A percentile compares a stretch with the other conserved stretches of the same genome.
These are phyloP conservation scores for Lepidurus packardi DNA, from an alignment of 1,140 invertebrate genomes.

Conservation along the genomic window DNA sequence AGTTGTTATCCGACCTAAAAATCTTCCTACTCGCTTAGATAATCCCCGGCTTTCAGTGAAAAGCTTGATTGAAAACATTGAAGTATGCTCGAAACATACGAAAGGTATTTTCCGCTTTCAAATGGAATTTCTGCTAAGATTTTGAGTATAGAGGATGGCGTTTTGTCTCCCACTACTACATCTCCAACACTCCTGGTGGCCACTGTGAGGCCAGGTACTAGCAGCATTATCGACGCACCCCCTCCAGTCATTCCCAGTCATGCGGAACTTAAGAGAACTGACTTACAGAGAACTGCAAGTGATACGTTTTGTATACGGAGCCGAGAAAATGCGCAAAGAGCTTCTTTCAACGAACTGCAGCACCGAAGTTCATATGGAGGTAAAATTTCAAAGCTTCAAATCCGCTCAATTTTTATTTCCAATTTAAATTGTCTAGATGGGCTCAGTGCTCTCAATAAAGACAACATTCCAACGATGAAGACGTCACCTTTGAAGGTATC, in stretches of 20 bases:
- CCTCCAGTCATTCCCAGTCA: neutral
- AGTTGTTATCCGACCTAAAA: constrained; percentile 16
- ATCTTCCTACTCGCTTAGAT: constrained; percentile 21
- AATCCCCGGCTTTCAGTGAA: constrained; percentile 25
- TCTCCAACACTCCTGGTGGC: constrained; percentile 27
- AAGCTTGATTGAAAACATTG: constrained; percentile 30
- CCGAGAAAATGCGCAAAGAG: neutral
- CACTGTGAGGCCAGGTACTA: constrained; percentile 27
- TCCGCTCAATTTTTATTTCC: no score
- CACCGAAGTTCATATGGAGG: neutral
- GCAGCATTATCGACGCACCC: neutral
- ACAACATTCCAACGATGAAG: neutral
- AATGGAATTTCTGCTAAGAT: no score
- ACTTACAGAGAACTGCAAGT: neutral
- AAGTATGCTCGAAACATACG: constrained; percentile 17
- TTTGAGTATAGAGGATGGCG: neutral
- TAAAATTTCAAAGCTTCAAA: neutral
- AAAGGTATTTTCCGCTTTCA: neutral
- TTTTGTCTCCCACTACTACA: neutral
- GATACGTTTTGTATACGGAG: neutral
- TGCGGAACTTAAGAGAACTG: neutral
- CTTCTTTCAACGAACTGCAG: neutral
- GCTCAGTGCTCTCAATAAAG: neutral
- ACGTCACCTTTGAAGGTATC: neutral
- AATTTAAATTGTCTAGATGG: neutral